A percentile compares a stretch with the other conserved stretches of the same genome.
These are phyloP conservation scores for Haliclona indistincta DNA, from an alignment of 37 sponge, comb jelly and placozoan genomes.

Conservation along the genomic window DNA sequence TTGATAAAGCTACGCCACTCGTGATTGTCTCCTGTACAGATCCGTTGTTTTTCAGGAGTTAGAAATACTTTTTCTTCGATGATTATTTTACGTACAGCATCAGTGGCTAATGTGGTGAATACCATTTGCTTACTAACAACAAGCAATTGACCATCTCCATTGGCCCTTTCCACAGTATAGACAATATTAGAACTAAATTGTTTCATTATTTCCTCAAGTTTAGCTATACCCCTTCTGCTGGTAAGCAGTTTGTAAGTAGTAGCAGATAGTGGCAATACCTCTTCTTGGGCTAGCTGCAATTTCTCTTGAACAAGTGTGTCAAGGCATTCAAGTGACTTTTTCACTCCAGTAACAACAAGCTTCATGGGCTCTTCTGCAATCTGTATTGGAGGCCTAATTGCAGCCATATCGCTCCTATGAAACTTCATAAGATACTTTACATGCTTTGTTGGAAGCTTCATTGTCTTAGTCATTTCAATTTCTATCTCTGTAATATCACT, in stretches of 20 bases:
- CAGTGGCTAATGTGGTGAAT: no score
- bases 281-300: background rate
- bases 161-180: background rate
- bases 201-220: background rate
- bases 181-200: background rate
- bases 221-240: background rate
- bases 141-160: no score
- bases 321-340: no score
- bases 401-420: background rate
- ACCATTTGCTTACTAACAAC: background rate
- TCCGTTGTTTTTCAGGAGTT: background rate
- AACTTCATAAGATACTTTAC: slow-evolving; percentile 11
- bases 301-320: background rate
- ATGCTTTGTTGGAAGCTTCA: background rate
- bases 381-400: no score
- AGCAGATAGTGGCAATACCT: background rate
- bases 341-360: no score
- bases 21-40: slow-evolving; percentile 6
- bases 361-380: no score
- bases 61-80: background rate
- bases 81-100: no score
- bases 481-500: background rate
- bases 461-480: background rate
- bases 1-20: slow-evolving; percentile 6
- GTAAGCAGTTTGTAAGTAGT: background rate